Base-by-base conservation (phyloP, 2,113 vertebrate genomes). In the Hepsetus odoe region DNA sequence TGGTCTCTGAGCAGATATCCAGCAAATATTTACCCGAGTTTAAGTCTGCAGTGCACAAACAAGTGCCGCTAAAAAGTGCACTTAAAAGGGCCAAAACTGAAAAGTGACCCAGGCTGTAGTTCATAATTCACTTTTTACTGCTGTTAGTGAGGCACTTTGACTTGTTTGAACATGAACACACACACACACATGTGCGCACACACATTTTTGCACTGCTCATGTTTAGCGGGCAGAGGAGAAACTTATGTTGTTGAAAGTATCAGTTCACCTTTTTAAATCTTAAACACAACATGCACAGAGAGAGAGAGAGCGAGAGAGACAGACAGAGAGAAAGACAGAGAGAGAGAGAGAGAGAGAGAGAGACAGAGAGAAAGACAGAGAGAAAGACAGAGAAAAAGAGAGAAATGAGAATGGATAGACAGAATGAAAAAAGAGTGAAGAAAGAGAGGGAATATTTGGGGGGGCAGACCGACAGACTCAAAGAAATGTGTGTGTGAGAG, bases 11-110 rank as follows among this genome's bases (percentile, higher is more conserved):
- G 61, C 66, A 46, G 35, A 69, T 44, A 44, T 24, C 53, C 69
- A 76, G 59, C 72, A 83, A 83, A 83, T 83, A 79, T 83, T 83
- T 76, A 83, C 76, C 72, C 64, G 53, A 79, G 44, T 76, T 24
- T 58, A 58, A 42, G 22, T n/a, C 33, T 30, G 49, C 76, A 38
- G 40, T 20, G 67, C 71, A 79, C 49, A 79, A 79, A 79, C 72
- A 77, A 77, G 69, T 58, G 12, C 51, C 33, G 46, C 58, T 28
- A 32, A 66, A 71, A 82, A 67, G 72, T 42, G 51, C 59, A 78
- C 66, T 68, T 70, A 42, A 68, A 82, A 65, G 26, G 44, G 38
- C n/a, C 4, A 13, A 32, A 64, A 20, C 9, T 33, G 44, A 30
- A 62, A 65, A 51, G 70, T 55, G 33, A 74, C 62, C 69, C 24